A percentile compares a stretch with the other conserved stretches of the same genome.
Evolutionary conservation across 2,797 vertebrate genomes (phyloP).

Genomic region (Mus caroli): DNA sequence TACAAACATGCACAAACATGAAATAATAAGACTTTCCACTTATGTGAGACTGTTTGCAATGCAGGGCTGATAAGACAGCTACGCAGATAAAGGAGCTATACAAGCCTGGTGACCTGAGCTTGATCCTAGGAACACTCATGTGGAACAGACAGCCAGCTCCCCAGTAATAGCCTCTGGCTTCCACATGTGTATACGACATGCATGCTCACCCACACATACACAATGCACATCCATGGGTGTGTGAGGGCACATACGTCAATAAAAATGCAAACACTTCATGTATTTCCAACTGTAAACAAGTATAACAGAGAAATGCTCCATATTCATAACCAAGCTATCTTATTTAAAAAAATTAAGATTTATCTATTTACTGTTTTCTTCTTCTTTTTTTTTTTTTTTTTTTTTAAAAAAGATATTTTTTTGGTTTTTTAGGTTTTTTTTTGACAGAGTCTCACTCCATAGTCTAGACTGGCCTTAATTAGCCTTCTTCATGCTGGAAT

Average conservation of each 20-base stretch:
- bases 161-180: background rate
- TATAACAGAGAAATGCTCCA: background rate
- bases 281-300: slow-evolving; percentile 49
- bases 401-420: slow-evolving; percentile 32
- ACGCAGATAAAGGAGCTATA: background rate
- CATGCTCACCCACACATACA: background rate
- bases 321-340: slow-evolving; percentile 51
- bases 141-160: background rate
- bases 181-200: background rate
- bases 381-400: slow-evolving; percentile 59
- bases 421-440: background rate
- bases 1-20: slow-evolving; percentile 10
- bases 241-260: background rate
- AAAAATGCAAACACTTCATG: background rate
- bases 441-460: background rate
- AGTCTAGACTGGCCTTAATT: background rate
- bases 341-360: slow-evolving; percentile 37
- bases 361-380: slow-evolving; percentile 53
- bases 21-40: slow-evolving; percentile 11
- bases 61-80: background rate
- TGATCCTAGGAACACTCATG: background rate
- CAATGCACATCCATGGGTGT: background rate
- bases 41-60: slow-evolving; percentile 48
- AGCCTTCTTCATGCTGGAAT: background rate
- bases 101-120: background rate